These are phyloP conservation scores for Aselliscus stoliczkanus DNA, from an alignment of 2,797 vertebrate species.

Conservation along the genomic window DNA sequence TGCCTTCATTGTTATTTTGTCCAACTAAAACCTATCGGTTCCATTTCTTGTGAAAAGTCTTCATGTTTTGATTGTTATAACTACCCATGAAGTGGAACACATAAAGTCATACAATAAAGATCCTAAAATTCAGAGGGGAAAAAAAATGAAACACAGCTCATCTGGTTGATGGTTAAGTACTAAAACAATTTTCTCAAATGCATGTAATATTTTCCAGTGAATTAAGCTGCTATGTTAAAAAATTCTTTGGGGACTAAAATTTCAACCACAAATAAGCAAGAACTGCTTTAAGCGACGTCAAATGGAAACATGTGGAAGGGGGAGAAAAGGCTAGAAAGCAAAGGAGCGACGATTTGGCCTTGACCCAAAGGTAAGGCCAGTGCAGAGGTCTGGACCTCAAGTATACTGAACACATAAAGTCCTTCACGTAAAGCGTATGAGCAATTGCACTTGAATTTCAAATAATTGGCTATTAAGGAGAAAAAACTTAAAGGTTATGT, in stretches of 20 bases:
- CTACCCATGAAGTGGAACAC: background rate
- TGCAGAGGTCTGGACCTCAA: background rate
- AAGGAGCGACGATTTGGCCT: background rate
- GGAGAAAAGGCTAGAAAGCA: background rate
- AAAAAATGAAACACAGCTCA: background rate
- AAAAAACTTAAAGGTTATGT: background rate
- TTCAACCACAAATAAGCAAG: slow-evolving; percentile 17
- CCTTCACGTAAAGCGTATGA: background rate
- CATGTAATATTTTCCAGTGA: slow-evolving; percentile 34
- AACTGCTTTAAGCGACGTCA: background rate
- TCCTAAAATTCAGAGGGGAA: background rate
- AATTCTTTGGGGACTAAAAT: slow-evolving; percentile 34
- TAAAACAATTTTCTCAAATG: slow-evolving; percentile 47
- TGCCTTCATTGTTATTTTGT: background rate
- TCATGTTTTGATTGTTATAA: background rate
- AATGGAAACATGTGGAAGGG: background rate
- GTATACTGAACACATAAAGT: background rate
- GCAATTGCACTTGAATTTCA: slow-evolving; percentile 1
- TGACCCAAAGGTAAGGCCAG: background rate
- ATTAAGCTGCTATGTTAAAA: background rate
- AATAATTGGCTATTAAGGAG: background rate
- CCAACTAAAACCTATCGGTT: background rate
- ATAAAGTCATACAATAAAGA: slow-evolving; percentile 4
- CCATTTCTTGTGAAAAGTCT: background rate
- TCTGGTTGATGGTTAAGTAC: background rate